Conservation (phyloP, 2,113 vertebrate genomes). For the Brachyistius frenatus region DNA sequence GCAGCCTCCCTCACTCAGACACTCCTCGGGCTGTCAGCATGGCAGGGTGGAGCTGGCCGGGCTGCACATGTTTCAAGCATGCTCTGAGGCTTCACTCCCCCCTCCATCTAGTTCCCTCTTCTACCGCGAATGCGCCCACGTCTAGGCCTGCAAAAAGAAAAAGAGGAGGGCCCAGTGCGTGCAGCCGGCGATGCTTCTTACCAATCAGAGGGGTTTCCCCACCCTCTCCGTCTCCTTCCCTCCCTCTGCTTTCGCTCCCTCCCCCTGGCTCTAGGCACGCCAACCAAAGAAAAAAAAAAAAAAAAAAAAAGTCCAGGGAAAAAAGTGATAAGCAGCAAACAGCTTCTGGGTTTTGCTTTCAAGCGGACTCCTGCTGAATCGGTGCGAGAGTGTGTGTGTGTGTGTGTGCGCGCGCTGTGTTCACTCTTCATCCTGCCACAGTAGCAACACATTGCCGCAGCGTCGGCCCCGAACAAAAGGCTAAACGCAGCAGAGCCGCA, state of each 20-base stretch:
- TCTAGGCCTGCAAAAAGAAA: slow-evolving; percentile 55
- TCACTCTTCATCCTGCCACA: slow-evolving; percentile 70
- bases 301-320: slow-evolving; percentile 65
- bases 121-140: slow-evolving; percentile 36
- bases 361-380: slow-evolving; percentile 80
- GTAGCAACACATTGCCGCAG: slow-evolving; percentile 69
- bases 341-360: slow-evolving; percentile 87
- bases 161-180: slow-evolving; percentile 62
- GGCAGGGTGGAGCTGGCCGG: slow-evolving; percentile 52
- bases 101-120: slow-evolving; percentile 56
- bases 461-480: slow-evolving; percentile 72
- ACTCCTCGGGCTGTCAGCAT: slow-evolving; percentile 70
- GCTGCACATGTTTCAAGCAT: slow-evolving; percentile 76
- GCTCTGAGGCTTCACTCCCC: slow-evolving; percentile 49
- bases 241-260: slow-evolving; percentile 33
- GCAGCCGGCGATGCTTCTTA: slow-evolving; percentile 55
- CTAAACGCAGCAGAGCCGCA: slow-evolving; percentile 66
- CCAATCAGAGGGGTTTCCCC: slow-evolving; percentile 78
- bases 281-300: slow-evolving; percentile 41
- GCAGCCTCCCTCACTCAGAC: slow-evolving; percentile 37
- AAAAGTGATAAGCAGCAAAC: slow-evolving; percentile 82
- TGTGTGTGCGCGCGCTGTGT: slow-evolving; percentile 43
- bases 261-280: slow-evolving; percentile 73
- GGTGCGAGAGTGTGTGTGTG: slow-evolving; percentile 45
- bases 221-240: slow-evolving; percentile 59